Conservation (phyloP, 2,797 vertebrate species). For the Propithecus perrieri region DNA sequence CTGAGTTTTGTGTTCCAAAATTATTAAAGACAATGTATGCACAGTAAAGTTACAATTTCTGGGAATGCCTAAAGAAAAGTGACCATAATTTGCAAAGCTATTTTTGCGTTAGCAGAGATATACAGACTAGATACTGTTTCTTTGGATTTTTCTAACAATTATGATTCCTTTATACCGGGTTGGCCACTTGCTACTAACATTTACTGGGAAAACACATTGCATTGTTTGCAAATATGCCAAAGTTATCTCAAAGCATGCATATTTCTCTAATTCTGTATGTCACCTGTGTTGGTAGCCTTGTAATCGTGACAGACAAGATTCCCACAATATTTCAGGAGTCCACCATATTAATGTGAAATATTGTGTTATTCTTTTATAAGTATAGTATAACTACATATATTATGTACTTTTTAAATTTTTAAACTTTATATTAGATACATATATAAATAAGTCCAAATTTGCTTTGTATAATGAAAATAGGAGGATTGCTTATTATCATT, state of each 20-base stretch:
- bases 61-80: not conserved
- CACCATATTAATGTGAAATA: not conserved
- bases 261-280: not conserved
- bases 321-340: not conserved
- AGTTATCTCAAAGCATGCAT: not conserved
- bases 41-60: not conserved
- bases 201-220: not conserved
- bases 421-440: not conserved
- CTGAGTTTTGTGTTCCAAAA: not conserved
- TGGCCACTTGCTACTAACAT: not conserved
- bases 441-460: not conserved
- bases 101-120: not conserved
- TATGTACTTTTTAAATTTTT: not conserved
- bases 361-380: not conserved
- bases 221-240: not conserved
- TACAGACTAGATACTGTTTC: not conserved
- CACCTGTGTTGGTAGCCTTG: not conserved
- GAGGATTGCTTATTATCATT: slow-evolving; percentile 1
- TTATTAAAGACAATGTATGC: not conserved
- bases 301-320: not conserved
- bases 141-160: not conserved
- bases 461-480: not conserved
- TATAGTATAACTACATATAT: not conserved
- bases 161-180: not conserved
- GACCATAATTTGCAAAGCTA: not conserved